phyloP scores from a whole-genome alignment of 2,888 invertebrate genomes.

The Seira ritae region DNA sequence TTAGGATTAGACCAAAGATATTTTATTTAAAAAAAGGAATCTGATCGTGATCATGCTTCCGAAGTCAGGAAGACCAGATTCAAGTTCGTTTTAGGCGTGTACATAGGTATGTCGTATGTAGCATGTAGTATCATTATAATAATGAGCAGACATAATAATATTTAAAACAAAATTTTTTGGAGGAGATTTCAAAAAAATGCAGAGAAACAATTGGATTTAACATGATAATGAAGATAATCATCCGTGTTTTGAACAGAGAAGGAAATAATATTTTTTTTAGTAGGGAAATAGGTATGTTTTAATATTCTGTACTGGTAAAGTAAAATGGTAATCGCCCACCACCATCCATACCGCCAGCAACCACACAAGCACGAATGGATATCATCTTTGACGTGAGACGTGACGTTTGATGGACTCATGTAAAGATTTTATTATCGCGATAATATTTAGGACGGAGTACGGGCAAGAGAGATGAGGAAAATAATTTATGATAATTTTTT shows the following conservation, averaged over 20 bases:
- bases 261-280: not conserved
- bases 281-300: not conserved
- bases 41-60: too few species aligned
- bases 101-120: too few species aligned
- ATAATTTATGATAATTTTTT: not conserved
- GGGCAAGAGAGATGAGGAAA: not conserved
- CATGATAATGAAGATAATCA: slow-evolving; percentile 27
- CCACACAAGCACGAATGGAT: slow-evolving; percentile 10
- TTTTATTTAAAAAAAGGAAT: slow-evolving; percentile 26
- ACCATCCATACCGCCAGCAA: too few species aligned
- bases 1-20: slow-evolving; percentile 11
- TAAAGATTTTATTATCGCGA: slow-evolving; percentile 23
- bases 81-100: too few species aligned
- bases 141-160: too few species aligned
- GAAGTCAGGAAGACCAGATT: too few species aligned
- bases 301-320: too few species aligned
- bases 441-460: too few species aligned
- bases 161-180: too few species aligned
- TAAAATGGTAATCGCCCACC: too few species aligned
- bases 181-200: too few species aligned
- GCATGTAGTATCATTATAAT: slow-evolving; percentile 14
- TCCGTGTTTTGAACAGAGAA: slow-evolving; percentile 19
- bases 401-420: slow-evolving; percentile 31
- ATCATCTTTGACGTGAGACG: slow-evolving; percentile 40
- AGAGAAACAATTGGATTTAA: slow-evolving; percentile 22